These are phyloP conservation scores for Polia nebulosa DNA, from an alignment of 2,888 invertebrate species.

Conservation along the genomic window DNA sequence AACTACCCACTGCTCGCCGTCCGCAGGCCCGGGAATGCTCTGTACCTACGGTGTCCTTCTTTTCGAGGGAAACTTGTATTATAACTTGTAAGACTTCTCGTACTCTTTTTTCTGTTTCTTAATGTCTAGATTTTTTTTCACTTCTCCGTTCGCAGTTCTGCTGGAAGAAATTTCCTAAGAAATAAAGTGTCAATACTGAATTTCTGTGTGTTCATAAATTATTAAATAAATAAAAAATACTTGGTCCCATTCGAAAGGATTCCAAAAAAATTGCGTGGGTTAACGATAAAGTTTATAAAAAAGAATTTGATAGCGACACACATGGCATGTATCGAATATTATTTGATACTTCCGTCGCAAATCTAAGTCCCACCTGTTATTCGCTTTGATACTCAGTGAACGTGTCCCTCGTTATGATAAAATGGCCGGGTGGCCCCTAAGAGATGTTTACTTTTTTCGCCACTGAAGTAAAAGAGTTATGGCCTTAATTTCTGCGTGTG, in stretches of 20 bases:
- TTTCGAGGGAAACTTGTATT: too few relatives aligned
- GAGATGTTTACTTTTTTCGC: constrained; percentile 49
- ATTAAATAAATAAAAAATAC: background rate
- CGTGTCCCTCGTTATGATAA: constrained; percentile 48
- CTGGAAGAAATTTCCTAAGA: too few relatives aligned
- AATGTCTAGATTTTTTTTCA: too few relatives aligned
- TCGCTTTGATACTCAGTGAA: constrained; percentile 38
- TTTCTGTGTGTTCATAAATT: too few relatives aligned
- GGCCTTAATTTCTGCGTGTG: constrained; percentile 27
- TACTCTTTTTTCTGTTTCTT: too few relatives aligned
- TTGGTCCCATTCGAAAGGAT: background rate
- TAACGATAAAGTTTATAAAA: constrained; percentile 6
- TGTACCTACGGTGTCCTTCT: too few relatives aligned
- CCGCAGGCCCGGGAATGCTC: too few relatives aligned
- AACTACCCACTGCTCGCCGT: too few relatives aligned
- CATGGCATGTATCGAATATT: constrained; percentile 6
- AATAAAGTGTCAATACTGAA: too few relatives aligned
- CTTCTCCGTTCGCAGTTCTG: too few relatives aligned
- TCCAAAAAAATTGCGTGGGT: background rate
- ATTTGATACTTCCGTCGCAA: constrained; percentile 28
- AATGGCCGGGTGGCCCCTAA: constrained; percentile 40
- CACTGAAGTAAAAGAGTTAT: constrained; percentile 34
- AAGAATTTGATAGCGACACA: constrained; percentile 8
- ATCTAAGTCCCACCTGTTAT: constrained; percentile 43
- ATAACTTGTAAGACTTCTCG: too few relatives aligned